Evolutionary conservation across 2,113 vertebrate species (phyloP).

Genomic region (Lepus europaeus): DNA sequence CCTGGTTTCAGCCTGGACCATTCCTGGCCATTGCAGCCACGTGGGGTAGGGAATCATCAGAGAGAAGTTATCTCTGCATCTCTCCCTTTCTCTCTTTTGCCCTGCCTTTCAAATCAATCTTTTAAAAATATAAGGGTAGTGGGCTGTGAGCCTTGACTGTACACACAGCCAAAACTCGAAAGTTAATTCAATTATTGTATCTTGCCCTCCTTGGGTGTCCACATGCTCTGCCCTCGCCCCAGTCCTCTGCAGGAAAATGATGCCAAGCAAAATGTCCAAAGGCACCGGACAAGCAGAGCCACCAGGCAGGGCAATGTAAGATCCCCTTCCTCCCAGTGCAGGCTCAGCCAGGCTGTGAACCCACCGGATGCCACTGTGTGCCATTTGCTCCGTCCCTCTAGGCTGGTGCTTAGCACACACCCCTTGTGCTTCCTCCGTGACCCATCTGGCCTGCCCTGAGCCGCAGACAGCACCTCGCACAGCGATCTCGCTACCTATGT

Average conservation of each 20-base stretch:
- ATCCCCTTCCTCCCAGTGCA: too few species aligned
- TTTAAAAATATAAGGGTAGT: too few species aligned
- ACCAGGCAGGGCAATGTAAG: fast-evolving
- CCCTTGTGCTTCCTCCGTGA: background rate
- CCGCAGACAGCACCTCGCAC: background rate
- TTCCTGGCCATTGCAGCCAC: too few species aligned
- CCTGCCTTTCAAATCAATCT: too few species aligned
- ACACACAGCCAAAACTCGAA: background rate
- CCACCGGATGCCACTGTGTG: fast-evolving
- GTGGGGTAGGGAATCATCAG: too few species aligned
- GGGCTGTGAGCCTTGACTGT: background rate
- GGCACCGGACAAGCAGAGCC: background rate
- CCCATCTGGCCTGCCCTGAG: background rate
- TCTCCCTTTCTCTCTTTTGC: too few species aligned
- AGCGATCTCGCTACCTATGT: conserved; percentile 45
- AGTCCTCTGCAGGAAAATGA: background rate
- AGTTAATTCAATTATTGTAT: background rate
- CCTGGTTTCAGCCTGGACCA: too few species aligned
- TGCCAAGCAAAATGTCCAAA: background rate
- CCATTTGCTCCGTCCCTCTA: fast-evolving
- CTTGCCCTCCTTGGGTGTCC: background rate
- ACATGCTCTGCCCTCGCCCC: background rate
- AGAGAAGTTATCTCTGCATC: too few species aligned
- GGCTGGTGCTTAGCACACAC: background rate
- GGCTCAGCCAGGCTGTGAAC: background rate